phyloP scores from a whole-genome alignment of 2,888 invertebrate genomes.

The Xylophagus ater region DNA sequence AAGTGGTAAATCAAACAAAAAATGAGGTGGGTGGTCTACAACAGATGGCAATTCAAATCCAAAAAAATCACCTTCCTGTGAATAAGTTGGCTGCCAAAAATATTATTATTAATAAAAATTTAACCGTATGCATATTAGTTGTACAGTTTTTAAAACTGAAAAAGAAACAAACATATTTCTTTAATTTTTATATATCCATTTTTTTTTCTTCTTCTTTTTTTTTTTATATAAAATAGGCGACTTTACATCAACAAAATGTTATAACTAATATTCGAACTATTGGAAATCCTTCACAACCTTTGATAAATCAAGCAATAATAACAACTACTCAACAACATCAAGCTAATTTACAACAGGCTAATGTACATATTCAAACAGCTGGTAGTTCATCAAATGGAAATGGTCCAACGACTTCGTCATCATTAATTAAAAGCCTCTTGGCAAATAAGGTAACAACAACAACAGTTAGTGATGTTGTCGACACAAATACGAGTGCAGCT shows the following conservation, averaged over 20 bases:
- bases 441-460: conserved; percentile 72
- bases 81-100: conserved; percentile 10
- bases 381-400: conserved; percentile 10
- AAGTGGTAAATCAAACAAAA: no score
- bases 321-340: conserved; percentile 15
- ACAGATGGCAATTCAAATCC: conserved; percentile 10
- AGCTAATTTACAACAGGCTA: conserved; percentile 4
- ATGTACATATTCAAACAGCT: conserved; percentile 8
- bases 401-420: conserved; percentile 43
- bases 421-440: conserved; percentile 84
- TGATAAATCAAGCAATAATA: not conserved
- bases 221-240: conserved; percentile 1
- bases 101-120: conserved; percentile 13
- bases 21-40: no score
- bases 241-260: conserved; percentile 1
- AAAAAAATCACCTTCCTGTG: conserved; percentile 9
- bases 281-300: conserved; percentile 7
- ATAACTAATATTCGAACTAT: not conserved
- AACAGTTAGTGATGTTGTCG: conserved; percentile 24
- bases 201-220: not conserved
- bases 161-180: no score
- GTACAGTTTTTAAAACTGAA: no score
- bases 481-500: conserved; percentile 29
- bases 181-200: not conserved
- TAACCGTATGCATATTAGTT: conserved; percentile 13